Evolutionary conservation across 2,797 vertebrate species (phyloP), one percentile per base, ranked within the genome.

Genomic region (Ispidina lecontei): DNA sequence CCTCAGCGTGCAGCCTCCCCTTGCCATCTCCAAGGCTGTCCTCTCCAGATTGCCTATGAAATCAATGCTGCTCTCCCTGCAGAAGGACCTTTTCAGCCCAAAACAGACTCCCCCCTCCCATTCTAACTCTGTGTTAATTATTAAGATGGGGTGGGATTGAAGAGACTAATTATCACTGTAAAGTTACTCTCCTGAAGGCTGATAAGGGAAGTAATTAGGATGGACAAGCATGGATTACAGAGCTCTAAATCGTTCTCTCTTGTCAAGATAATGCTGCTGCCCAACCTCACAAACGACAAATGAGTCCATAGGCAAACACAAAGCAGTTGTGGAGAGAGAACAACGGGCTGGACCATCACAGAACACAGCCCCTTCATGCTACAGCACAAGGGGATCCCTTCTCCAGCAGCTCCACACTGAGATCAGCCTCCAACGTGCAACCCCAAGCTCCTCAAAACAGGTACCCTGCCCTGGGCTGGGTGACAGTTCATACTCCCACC

Each of bases 201-300:
- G 97, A 97, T 97, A 97, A 97, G 88, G 43, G 90, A 96, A 96
- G 94, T 95, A 97, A 97, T 97, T 97, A 97, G 93, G 91, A 97
- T 95, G 96, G 97, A 97, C 96, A 95, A 49, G 92, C 62, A 31
- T 76, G 91, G 91, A 95, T 97, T 97, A 97, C 88, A 95, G 84
- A 83, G 74, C 90, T 80, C 69, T 64, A 93, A 96, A 95, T 94
- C 71, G 87, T 93, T 91, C 84, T 76, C 58, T 55, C 43, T 83
- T 89, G 85, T 96, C 94, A 93, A 96, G 95, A 97, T 96, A 97
- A 97, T 49, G 70, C 86, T 78, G n/a, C 35, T 89, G 77, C 39
- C 79, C 65, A 82, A 47, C 29, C 79, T 91, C 56, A 82, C 21
- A 75, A 49, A 33, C 5, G 59, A 93, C 65, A 95, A 88, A 89